These are phyloP conservation scores for Pristionchus fissidentatus DNA, from an alignment of 2,888 invertebrate species.

Conservation along the genomic window DNA sequence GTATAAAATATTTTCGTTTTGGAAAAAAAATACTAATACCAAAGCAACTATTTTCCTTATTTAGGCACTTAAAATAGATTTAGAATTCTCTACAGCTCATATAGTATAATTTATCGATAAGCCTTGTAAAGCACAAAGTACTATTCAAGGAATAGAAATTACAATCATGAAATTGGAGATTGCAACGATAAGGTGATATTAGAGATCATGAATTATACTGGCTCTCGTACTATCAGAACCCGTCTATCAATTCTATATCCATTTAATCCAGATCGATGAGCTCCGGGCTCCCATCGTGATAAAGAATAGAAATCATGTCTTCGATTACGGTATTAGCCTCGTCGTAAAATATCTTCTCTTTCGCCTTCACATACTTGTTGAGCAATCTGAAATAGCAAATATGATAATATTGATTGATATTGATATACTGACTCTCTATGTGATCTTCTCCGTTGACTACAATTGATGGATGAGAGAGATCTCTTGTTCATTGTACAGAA, in stretches of 20 bases:
- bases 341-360: not conserved
- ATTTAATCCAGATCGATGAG: not conserved
- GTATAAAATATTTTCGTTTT: not conserved
- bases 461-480: not conserved
- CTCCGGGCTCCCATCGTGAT: not conserved
- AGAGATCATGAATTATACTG: not conserved
- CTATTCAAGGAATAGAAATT: too few species aligned
- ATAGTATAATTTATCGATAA: too few species aligned
- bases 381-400: not conserved
- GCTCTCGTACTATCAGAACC: too few species aligned
- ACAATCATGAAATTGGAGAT: not conserved
- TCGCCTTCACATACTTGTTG: not conserved
- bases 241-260: too few species aligned
- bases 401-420: not conserved
- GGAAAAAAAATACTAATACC: too few species aligned
- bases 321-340: not conserved
- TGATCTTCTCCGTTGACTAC: not conserved
- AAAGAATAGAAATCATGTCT: constrained; percentile 20
- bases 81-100: too few species aligned
- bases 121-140: too few species aligned
- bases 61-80: too few species aligned
- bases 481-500: not conserved
- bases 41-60: too few species aligned
- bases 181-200: not conserved
- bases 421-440: not conserved